Evolutionary conservation across 2,113 vertebrate genomes (phyloP).

Genomic region (Prolemur simus): DNA sequence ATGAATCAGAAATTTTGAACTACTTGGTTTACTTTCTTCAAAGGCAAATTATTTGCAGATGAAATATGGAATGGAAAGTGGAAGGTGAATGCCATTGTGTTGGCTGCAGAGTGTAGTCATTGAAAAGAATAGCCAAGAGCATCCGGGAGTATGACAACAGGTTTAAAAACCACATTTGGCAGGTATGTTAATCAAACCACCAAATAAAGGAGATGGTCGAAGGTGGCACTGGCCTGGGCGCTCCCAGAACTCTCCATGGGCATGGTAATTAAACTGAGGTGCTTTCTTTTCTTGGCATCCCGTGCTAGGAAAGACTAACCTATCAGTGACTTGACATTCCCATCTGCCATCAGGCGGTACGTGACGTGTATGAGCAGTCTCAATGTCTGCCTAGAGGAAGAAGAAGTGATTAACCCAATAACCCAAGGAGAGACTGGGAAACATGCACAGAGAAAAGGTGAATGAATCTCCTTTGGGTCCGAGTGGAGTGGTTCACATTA

Average conservation of each 20-base stretch:
- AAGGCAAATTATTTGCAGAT: conserved; percentile 30
- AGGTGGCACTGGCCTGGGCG: background rate
- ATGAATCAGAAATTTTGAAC: background rate
- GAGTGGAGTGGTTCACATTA: background rate
- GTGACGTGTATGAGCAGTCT: background rate
- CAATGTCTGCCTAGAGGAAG: conserved; percentile 1
- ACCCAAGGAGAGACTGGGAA: background rate
- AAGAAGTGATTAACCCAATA: background rate
- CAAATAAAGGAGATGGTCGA: background rate
- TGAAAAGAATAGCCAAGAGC: background rate
- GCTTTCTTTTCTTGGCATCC: background rate
- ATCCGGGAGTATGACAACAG: background rate
- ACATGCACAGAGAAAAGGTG: background rate
- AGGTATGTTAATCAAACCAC: conserved; percentile 32
- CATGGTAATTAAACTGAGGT: conserved; percentile 23
- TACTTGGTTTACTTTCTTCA: conserved; percentile 36
- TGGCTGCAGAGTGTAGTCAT: background rate
- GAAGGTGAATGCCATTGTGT: background rate
- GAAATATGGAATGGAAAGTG: conserved; percentile 40
- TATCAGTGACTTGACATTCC: background rate
- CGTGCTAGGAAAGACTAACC: background rate
- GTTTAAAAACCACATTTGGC: background rate
- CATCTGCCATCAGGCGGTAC: background rate
- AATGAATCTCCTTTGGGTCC: background rate
- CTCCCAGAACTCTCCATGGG: background rate